phyloP scores from a whole-genome alignment of 2,888 invertebrate genomes.

The Argynnis bischoffii region DNA sequence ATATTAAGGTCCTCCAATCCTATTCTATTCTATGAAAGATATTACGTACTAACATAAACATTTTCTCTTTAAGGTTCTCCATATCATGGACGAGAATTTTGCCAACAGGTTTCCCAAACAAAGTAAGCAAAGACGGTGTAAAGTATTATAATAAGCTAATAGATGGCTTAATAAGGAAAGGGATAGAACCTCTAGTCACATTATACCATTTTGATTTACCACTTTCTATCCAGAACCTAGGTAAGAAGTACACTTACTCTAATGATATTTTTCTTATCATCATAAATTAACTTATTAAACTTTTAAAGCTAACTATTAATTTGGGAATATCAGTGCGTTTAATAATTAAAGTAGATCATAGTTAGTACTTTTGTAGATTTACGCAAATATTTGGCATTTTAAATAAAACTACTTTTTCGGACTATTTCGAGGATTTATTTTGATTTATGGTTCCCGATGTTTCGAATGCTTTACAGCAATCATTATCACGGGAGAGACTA shows the following conservation, averaged over 20 bases:
- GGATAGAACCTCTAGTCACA: conserved; percentile 83
- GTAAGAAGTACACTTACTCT: conserved; percentile 31
- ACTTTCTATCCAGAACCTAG: conserved; percentile 54
- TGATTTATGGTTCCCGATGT: too few species aligned
- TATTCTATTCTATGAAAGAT: neutral
- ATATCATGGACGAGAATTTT: conserved; percentile 86
- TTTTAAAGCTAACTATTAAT: too few species aligned
- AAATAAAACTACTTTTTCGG: too few species aligned
- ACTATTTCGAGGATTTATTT: too few species aligned
- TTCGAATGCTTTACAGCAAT: too few species aligned
- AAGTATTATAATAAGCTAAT: conserved; percentile 87
- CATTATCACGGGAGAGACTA: too few species aligned
- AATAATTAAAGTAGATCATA: too few species aligned
- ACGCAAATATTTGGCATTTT: too few species aligned
- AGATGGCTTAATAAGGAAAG: conserved; percentile 81
- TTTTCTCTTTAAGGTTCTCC: conserved; percentile 80
- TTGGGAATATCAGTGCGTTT: too few species aligned
- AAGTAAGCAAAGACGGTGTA: conserved; percentile 85
- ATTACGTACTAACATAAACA: neutral
- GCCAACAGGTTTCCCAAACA: conserved; percentile 81
- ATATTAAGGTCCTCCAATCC: neutral
- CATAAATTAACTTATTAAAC: too few species aligned
- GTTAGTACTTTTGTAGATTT: too few species aligned
- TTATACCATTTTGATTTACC: conserved; percentile 84
- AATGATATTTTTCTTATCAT: neutral